phyloP scores from a whole-genome alignment of 2,797 vertebrate species.

The Pelochelys cantorii region DNA sequence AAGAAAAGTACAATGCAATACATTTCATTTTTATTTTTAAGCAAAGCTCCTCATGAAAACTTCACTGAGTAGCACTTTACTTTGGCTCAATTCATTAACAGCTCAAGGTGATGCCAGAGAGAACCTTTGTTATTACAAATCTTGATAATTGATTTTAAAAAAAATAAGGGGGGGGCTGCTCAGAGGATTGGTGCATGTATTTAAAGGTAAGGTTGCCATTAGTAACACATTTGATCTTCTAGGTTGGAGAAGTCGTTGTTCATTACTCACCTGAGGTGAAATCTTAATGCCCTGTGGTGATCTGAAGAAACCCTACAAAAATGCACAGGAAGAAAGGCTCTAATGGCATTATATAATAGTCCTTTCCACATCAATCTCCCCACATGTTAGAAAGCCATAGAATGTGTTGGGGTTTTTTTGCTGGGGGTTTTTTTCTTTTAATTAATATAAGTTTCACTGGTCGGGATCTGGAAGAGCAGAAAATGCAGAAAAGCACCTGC shows the following conservation, averaged over 20 bases:
- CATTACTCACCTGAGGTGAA: slow-evolving; percentile 61
- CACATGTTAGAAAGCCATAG: neutral
- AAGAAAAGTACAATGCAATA: slow-evolving; percentile 29
- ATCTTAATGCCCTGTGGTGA: slow-evolving; percentile 59
- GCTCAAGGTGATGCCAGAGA: slow-evolving; percentile 54
- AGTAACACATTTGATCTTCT: slow-evolving; percentile 41
- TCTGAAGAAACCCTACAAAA: slow-evolving; percentile 46
- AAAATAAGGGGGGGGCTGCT: neutral
- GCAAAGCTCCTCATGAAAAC: slow-evolving; percentile 49
- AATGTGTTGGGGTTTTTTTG: neutral
- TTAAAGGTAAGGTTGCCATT: slow-evolving; percentile 52
- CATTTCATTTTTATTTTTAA: slow-evolving; percentile 59
- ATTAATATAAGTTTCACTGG: neutral
- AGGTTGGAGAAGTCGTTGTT: slow-evolving; percentile 34
- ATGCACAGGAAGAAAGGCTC: slow-evolving; percentile 22
- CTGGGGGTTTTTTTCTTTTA: neutral
- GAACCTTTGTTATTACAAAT: slow-evolving; percentile 41
- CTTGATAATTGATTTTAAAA: slow-evolving; percentile 51
- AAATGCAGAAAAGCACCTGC: neutral
- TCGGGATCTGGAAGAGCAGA: rapidly evolving
- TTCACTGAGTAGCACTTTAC: slow-evolving; percentile 12
- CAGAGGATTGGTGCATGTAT: slow-evolving; percentile 13
- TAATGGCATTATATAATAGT: neutral
- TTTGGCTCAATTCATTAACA: slow-evolving; percentile 62
- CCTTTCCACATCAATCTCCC: neutral